Percentiles rank a stretch among this genome's conserved stretches.
Evolutionary conservation across 2,797 vertebrate genomes (phyloP).

Genomic region (Manis pentadactyla): DNA sequence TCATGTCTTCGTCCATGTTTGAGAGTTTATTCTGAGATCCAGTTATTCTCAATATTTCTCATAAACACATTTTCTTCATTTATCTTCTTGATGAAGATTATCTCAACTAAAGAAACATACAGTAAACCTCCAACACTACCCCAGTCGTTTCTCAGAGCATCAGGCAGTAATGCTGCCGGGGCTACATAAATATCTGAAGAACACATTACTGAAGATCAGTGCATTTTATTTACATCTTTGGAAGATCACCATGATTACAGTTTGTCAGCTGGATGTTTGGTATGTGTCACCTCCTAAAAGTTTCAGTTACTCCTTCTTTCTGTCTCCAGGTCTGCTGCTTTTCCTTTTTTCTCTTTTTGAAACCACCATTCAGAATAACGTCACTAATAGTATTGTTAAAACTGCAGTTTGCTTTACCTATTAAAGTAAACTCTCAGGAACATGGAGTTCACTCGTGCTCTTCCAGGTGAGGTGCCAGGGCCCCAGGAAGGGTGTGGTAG

Average conservation of each 20-base stretch:
- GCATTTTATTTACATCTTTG: background rate
- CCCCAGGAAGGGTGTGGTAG: no score
- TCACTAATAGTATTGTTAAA: background rate
- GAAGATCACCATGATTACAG: background rate
- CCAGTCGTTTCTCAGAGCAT: background rate
- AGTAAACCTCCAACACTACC: background rate
- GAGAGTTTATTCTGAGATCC: constrained; percentile 10
- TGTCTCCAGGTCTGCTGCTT: background rate
- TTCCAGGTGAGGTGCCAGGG: background rate
- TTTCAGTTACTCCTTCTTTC: background rate
- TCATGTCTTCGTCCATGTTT: background rate
- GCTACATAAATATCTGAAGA: background rate
- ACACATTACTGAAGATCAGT: background rate
- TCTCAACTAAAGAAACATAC: background rate
- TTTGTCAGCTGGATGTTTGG: background rate
- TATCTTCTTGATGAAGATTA: background rate
- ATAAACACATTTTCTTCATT: background rate
- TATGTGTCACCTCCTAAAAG: background rate
- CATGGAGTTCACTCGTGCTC: background rate
- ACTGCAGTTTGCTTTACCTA: background rate
- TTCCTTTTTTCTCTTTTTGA: background rate
- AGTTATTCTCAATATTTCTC: background rate
- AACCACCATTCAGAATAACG: background rate
- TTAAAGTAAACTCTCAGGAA: background rate
- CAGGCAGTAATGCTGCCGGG: background rate